These are phyloP conservation scores for Accipiter virgatus DNA, from an alignment of 2,113 vertebrate genomes.

Conservation along the genomic window DNA sequence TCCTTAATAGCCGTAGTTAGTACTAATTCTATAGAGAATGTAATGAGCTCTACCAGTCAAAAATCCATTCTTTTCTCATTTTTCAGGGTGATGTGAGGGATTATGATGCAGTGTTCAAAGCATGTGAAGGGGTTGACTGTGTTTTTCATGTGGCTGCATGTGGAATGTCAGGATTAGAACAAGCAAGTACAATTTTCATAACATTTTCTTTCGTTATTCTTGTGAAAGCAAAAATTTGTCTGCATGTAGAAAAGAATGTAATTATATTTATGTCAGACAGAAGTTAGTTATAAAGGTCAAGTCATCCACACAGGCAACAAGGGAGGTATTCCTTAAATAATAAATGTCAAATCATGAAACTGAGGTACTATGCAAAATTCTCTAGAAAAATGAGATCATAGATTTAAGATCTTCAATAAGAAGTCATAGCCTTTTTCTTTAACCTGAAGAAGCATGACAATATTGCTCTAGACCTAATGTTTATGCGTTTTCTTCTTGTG, in stretches of 20 bases:
- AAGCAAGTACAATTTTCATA: slow-evolving; percentile 73
- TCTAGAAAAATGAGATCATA: neutral
- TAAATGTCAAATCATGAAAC: neutral
- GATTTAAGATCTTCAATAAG: neutral
- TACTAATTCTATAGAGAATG: neutral
- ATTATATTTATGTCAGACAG: neutral
- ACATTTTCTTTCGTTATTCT: neutral
- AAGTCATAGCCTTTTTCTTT: neutral
- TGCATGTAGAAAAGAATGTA: neutral
- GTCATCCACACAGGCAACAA: neutral
- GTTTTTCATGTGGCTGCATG: slow-evolving; percentile 91
- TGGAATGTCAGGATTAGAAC: slow-evolving; percentile 89
- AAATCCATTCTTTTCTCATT: neutral
- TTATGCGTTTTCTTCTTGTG: neutral
- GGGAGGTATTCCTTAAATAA: neutral
- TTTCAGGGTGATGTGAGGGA: slow-evolving; percentile 87
- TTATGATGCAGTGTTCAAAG: slow-evolving; percentile 78
- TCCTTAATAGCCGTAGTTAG: neutral
- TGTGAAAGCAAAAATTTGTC: neutral
- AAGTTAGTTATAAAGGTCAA: neutral
- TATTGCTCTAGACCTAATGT: neutral
- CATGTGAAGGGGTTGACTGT: slow-evolving; percentile 86
- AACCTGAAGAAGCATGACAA: neutral
- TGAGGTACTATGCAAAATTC: neutral
- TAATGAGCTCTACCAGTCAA: neutral